Base-by-base conservation (phyloP, 2,113 vertebrate genomes). In the Beaufortia kweichowensis region DNA sequence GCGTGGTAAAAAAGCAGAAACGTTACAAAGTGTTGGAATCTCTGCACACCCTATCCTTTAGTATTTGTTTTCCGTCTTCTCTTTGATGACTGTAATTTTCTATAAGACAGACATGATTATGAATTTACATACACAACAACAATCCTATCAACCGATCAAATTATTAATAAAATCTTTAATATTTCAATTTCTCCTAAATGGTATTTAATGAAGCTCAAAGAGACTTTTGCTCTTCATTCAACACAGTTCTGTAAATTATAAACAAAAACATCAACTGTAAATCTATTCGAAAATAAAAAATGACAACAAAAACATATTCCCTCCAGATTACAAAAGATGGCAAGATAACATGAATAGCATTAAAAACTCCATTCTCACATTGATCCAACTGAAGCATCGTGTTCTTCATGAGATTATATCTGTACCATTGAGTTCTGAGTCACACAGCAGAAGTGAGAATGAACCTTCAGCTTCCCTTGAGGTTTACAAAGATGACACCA, bases 11-110 rank as follows among this genome's bases (percentile, higher is more conserved):
- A 64, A 56, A 14, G 35, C 11, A 12, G 48, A 21, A 23, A 78
- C 84, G 85, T 85, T 85, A 85, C 81, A 79, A 85, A 84, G 84
- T 83, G 84, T 81, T 87, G 79, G 79, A 87, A 86, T n/a, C n/a
- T n/a, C n/a, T n/a, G n/a, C n/a, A n/a, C n/a, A 85, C 84, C 77
- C 81, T 84, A 90, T 81, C 61, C 75, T 59, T 64, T 80, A 24
- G n/a, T 48, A 50, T 29, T 19, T 6, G 15, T 17, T 39, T n/a
- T n/a, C n/a, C n/a, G n/a, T n/a, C 29, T 59, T 48, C 35, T 73
- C 72, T 23, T 64, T 73, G 7, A 39, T 61, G 10, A 57, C 23
- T 6, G 14, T n/a, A 35, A 9, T 35, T n/a, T n/a, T n/a, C n/a
- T n/a, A n/a, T n/a, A n/a, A n/a, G n/a, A n/a, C n/a, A n/a, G n/a